Conservation (phyloP, 2,888 invertebrate genomes). For the Stenodera caucasica region DNA sequence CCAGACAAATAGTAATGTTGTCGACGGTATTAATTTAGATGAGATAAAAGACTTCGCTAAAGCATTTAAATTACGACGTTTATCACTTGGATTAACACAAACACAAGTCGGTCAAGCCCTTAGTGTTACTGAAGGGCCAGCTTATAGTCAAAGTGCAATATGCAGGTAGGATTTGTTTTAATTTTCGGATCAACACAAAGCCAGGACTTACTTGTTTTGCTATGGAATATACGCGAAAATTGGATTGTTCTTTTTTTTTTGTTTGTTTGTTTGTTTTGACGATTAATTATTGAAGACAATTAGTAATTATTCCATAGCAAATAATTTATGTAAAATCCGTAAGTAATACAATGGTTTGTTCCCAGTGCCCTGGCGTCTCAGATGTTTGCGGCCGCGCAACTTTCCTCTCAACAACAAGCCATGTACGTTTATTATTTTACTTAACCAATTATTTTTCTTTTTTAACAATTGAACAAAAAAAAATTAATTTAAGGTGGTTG, state of each 20-base stretch:
- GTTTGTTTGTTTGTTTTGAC: too few relatives aligned
- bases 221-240: background rate
- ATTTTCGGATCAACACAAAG: slow-evolving; percentile 12
- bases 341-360: slow-evolving; percentile 60
- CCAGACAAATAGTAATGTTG: slow-evolving; percentile 90
- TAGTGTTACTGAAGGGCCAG: slow-evolving; percentile 95
- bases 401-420: slow-evolving; percentile 90
- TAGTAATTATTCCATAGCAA: slow-evolving; percentile 25
- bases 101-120: slow-evolving; percentile 97
- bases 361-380: slow-evolving; percentile 96
- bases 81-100: slow-evolving; percentile 93
- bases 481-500: slow-evolving; percentile 10
- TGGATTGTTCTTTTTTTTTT: background rate
- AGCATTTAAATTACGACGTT: slow-evolving; percentile 90
- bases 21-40: slow-evolving; percentile 95
- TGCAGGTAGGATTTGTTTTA: slow-evolving; percentile 77
- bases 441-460: slow-evolving; percentile 25
- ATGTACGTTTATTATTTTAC: slow-evolving; percentile 70
- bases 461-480: slow-evolving; percentile 13
- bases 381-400: slow-evolving; percentile 91
- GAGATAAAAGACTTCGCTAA: slow-evolving; percentile 99
- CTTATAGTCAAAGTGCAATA: slow-evolving; percentile 98
- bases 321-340: slow-evolving; percentile 29
- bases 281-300: slow-evolving; percentile 10
- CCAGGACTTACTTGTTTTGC: slow-evolving; percentile 31